A percentile compares a stretch with the other conserved stretches of the same genome.
phyloP scores from a whole-genome alignment of 1,140 invertebrate genomes.

The Eriocheir sinensis region DNA sequence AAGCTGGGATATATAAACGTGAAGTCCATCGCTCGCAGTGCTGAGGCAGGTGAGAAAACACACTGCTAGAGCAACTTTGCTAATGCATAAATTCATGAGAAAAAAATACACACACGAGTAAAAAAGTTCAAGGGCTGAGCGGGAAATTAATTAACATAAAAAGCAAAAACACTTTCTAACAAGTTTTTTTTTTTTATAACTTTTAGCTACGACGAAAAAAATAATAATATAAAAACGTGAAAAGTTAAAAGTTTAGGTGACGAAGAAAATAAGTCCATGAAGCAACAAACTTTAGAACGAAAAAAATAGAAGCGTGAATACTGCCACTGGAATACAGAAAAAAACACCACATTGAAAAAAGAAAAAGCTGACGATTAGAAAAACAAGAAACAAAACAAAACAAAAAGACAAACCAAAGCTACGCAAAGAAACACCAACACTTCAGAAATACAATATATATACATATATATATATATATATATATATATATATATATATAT shows the following conservation, averaged over 20 bases:
- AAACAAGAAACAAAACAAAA: background rate
- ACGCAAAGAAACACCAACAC: background rate
- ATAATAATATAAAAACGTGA: background rate
- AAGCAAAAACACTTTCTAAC: too few relatives aligned
- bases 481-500: slow-evolving; percentile 61
- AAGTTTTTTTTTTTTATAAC: too few relatives aligned
- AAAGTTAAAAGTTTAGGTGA: background rate
- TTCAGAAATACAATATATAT: slow-evolving; percentile 2
- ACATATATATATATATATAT: slow-evolving; percentile 52
- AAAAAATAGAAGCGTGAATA: background rate
- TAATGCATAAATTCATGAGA: background rate
- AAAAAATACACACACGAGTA: background rate
- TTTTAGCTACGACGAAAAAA: background rate
- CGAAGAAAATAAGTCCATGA: background rate
- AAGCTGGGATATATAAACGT: too few relatives aligned
- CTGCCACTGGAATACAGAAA: background rate
- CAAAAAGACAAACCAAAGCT: background rate
- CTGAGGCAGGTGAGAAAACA: too few relatives aligned
- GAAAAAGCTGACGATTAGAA: background rate
- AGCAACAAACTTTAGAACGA: background rate
- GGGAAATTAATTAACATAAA: background rate
- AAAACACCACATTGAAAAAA: background rate
- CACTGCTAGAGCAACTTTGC: too few relatives aligned
- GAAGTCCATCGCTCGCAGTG: too few relatives aligned
- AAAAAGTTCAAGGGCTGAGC: too few relatives aligned